Evolutionary conservation across 2,797 vertebrate genomes (phyloP), one percentile per base, ranked within the genome.

Genomic region (Aulostomus chinensis): DNA sequence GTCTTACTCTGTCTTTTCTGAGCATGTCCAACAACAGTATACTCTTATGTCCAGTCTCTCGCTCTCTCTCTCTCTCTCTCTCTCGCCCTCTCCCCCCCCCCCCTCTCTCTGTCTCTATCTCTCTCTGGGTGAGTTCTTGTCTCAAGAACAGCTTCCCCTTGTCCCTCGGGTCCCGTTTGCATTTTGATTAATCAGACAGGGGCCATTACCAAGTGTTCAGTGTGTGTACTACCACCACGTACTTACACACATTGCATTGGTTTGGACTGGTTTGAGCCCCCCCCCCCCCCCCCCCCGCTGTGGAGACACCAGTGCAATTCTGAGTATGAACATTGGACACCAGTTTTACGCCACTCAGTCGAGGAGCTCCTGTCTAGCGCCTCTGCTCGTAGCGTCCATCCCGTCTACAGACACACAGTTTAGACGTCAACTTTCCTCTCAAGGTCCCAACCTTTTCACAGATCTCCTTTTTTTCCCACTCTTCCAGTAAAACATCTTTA

Each of bases 21-120:
- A 80, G 87, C 86, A 90, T 90, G 86, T 67, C 71, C 60, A 71
- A 78, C 55, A 60, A 66, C 43, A 54, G 65, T 78, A 45, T 66
- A 77, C 61, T 71, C 60, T 73, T 17, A 9, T 74, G 67, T 71
- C 68, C 46, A 60, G 58, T 47, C 42, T 73, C 62, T 59, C 41
- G 75, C 66, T 36, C 54, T 67, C 49, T 79, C 58, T 37, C 30
- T 34, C 12, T 40, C 28, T 34, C 12, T 40, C 28, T 47, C 42
- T 73, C 62, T 59, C 41, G 75, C 66, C 38, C 54, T 67, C 49
- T 79, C 58, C 39, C 30, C 32, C 12, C 38, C 28, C n/a, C n/a
- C n/a, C n/a, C n/a, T n/a, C n/a, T n/a, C n/a, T n/a, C n/a, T n/a
- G n/a, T n/a, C n/a, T n/a, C n/a, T n/a, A n/a, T n/a, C n/a, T n/a